Evolutionary conservation across 2,113 vertebrate genomes (phyloP).

Genomic region (Dipodomys merriami): DNA sequence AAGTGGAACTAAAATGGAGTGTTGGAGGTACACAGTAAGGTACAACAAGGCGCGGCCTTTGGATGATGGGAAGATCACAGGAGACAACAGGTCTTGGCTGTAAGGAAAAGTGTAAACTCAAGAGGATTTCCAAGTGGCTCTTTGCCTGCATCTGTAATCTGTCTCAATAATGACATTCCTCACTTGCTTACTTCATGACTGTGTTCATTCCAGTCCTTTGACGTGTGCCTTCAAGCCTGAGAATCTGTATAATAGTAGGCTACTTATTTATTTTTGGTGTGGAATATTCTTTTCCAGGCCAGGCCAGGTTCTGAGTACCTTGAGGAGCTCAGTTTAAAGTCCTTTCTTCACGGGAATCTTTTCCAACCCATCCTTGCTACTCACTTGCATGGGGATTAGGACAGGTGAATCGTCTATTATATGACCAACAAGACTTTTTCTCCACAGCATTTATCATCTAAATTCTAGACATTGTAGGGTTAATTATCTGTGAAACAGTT

Average conservation of each 20-base stretch:
- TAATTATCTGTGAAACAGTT: background rate
- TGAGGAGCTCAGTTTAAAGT: background rate
- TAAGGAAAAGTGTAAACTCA: no score
- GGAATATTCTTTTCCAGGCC: background rate
- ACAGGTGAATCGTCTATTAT: background rate
- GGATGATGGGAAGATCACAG: no score
- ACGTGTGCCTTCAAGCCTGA: background rate
- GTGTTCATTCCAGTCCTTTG: background rate
- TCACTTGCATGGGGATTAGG: background rate
- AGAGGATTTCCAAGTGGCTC: no score
- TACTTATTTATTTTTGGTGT: background rate
- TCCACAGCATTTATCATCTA: background rate
- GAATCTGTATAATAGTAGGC: background rate
- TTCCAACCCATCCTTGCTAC: background rate
- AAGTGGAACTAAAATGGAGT: no score
- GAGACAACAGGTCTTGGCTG: no score
- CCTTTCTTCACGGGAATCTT: background rate
- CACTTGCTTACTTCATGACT: background rate
- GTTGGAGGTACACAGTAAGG: no score
- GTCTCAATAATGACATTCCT: background rate
- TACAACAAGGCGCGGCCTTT: no score
- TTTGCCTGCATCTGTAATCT: background rate
- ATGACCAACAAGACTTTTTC: background rate
- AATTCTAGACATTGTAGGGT: background rate
- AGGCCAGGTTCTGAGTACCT: background rate